phyloP scores from a whole-genome alignment of 2,113 vertebrate species.

The Monopterus albus region DNA sequence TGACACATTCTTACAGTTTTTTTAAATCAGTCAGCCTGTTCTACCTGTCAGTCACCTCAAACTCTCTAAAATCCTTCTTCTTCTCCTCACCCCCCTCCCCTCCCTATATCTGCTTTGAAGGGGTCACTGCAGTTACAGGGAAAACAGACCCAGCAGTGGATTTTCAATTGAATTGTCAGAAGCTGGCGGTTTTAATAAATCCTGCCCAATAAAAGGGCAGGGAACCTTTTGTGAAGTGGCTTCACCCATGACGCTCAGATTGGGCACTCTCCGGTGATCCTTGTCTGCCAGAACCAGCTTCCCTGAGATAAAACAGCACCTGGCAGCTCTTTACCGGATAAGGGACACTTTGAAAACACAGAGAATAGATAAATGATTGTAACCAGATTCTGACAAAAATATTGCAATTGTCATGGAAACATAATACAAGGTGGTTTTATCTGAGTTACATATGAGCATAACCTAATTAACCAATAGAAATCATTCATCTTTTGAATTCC shows the following conservation, averaged over 20 bases:
- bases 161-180: slow-evolving; percentile 79
- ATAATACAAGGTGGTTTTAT: neutral
- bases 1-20: slow-evolving; percentile 15
- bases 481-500: neutral
- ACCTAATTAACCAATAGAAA: neutral
- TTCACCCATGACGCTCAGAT: slow-evolving; percentile 65
- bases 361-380: slow-evolving; percentile 17
- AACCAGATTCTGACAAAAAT: neutral
- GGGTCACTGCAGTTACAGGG: slow-evolving; percentile 69
- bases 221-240: slow-evolving; percentile 73
- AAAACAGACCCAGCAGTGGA: slow-evolving; percentile 75
- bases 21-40: slow-evolving; percentile 21
- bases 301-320: slow-evolving; percentile 53
- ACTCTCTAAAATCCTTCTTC: slow-evolving; percentile 46
- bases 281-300: slow-evolving; percentile 45
- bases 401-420: neutral
- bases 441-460: neutral
- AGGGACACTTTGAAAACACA: slow-evolving; percentile 18
- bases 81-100: slow-evolving; percentile 31
- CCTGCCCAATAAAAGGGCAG: slow-evolving; percentile 75
- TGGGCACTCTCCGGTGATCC: slow-evolving; percentile 42
- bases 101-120: slow-evolving; percentile 49
- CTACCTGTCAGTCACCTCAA: slow-evolving; percentile 67
- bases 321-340: slow-evolving; percentile 33
- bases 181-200: slow-evolving; percentile 79